Base-by-base conservation (phyloP, 2,888 invertebrate species). In the Eumerus sabulonum region DNA sequence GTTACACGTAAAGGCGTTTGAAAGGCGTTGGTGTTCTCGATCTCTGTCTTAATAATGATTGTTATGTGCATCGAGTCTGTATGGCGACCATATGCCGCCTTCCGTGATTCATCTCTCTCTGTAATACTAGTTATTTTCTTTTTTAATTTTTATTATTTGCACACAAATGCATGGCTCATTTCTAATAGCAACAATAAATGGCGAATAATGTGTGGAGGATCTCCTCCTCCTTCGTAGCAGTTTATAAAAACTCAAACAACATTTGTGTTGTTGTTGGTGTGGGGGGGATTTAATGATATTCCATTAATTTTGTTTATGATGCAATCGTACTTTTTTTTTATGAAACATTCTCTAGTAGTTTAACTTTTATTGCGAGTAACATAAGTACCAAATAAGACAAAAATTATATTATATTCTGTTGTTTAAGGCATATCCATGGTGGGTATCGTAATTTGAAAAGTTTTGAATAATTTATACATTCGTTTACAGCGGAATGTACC, bases 101-200 rank as follows among this genome's bases (percentile, higher is more conserved):
- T 62, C 27, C 53, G 35, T 63, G 54, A 59, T 45, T 38, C 56
- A 56, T 36, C 13, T 47, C 40, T 44, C 13, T 27, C 12, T 44
- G 40, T 36, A 36, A 9, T 42, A 16, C 73, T 60, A 18, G 3
- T 27, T 27, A 2, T 27, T 27, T 7, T 27, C 7, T 27, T 27
- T 27, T 27, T 27, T 7, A 4, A 4, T 7, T 27, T 7, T 27
- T 63, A 11, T 27, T 77, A 54, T 79, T 79, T 74, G 79, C 68
- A 70, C 68, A 70, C 64, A 64, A 79, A 79, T 79, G 79, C 68
- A 79, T 63, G 63, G 18, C 60, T 64, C 44, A 35, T 60, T 59
- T 35, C 42, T 54, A 2, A n/a, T 56, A 66, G 60, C 50, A 64
- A 60, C 71, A 68, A 68, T 68, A 68, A 73, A 79, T n/a, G 7